Conservation (phyloP, 2,113 vertebrate genomes). For the Syrmaticus mikado region DNA sequence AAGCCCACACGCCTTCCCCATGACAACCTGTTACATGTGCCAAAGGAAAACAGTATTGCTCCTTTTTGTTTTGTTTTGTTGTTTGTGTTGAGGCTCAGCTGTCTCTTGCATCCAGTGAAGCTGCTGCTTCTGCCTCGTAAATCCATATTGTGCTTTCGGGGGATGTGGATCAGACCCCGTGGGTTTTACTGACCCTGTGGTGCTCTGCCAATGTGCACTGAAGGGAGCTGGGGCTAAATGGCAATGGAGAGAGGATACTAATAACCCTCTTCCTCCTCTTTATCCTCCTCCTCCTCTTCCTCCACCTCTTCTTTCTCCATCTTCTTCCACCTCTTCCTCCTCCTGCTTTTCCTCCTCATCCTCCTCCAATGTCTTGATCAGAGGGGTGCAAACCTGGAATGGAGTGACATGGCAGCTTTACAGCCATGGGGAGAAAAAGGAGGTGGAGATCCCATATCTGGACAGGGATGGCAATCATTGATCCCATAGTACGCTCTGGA, state of each 20-base stretch:
- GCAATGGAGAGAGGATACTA: not conserved
- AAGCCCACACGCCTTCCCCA: constrained; percentile 51
- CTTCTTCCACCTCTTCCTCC: not conserved
- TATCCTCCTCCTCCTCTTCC: not conserved
- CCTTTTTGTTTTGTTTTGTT: not conserved
- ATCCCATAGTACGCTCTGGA: not conserved
- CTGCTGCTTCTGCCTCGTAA: not conserved
- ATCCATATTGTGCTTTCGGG: fast-evolving
- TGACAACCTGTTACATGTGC: constrained; percentile 34
- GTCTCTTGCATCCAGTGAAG: not conserved
- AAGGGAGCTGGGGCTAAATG: not conserved
- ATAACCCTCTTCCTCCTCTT: not conserved
- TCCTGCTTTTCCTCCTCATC: not conserved
- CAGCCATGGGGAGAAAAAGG: fast-evolving
- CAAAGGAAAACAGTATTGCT: constrained; percentile 12
- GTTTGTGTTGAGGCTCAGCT: not conserved
- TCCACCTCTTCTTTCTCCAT: no score
- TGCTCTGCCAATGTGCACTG: fast-evolving
- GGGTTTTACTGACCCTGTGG: fast-evolving
- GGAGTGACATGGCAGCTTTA: not conserved
- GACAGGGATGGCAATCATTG: not conserved
- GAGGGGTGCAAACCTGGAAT: no score
- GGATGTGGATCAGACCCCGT: not conserved
- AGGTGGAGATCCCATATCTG: not conserved
- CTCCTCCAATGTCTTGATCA: fast-evolving